phyloP scores from a whole-genome alignment of 2,888 invertebrate genomes.

The Ornithoptera alexandrae region DNA sequence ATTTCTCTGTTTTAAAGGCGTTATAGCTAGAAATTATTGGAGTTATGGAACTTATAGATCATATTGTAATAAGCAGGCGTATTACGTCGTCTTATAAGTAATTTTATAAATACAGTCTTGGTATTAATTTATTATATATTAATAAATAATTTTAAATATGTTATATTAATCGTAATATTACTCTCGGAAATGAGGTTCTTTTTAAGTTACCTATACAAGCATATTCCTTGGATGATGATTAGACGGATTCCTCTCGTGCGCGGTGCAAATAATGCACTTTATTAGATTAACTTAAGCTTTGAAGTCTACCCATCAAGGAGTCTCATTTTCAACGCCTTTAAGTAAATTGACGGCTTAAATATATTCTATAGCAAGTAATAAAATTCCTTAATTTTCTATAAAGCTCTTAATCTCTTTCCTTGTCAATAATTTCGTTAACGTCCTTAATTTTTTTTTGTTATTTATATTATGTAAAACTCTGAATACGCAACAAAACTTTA shows the following conservation, averaged over 20 bases:
- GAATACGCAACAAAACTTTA: too few relatives aligned
- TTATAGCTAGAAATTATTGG: too few relatives aligned
- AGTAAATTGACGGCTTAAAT: neutral
- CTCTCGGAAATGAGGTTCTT: neutral
- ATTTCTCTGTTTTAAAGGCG: too few relatives aligned
- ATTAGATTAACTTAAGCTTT: constrained; percentile 17
- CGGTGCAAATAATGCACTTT: constrained; percentile 4
- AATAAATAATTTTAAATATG: neutral
- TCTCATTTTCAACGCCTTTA: neutral
- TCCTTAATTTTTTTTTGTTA: too few relatives aligned
- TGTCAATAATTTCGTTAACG: neutral
- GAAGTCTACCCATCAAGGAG: neutral
- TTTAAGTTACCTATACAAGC: neutral
- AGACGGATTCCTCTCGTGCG: constrained; percentile 8
- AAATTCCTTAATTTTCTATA: neutral
- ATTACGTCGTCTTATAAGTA: too few relatives aligned
- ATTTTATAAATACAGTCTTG: too few relatives aligned
- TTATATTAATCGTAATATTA: neutral
- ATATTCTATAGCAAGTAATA: neutral
- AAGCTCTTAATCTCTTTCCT: neutral
- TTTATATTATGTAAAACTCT: too few relatives aligned
- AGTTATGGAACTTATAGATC: too few relatives aligned
- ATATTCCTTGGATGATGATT: neutral
- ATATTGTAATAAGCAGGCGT: too few relatives aligned
- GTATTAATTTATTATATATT: too few relatives aligned